Evolutionary conservation across 2,888 invertebrate species (phyloP), one percentile per base, ranked within the genome.

Genomic region (Nymphalis polychloros): DNA sequence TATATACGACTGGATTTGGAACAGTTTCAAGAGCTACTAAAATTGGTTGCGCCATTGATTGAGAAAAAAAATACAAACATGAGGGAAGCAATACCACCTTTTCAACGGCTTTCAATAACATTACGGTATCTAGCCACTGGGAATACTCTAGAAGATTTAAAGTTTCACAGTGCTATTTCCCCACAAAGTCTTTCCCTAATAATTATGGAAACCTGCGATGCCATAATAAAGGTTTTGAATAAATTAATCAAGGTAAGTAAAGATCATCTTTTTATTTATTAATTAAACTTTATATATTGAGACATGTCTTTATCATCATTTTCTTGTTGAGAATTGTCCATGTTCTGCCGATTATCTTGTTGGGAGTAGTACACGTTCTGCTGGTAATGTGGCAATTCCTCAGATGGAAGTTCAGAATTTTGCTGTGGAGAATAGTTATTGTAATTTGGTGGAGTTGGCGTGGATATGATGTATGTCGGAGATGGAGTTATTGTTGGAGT

Each of bases 41-140:
- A 48, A 48, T 48, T 48, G 16, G 48, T 48, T n/a, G n/a, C 48
- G 48, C 48, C 48, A 16, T 48, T 48, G 48, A 48, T 48, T 62
- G 50, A 62, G 50, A 59, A 63, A 63, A 59, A 68, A 61, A 41
- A 65, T 62, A 70, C 72, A 68, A 70, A 66, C 59, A 68, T 70
- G 72, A 68, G 68, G 68, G 68, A 68, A 70, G 70, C 70, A 64
- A 72, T 68, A 71, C 67, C 67, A 70, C 53, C 70, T 69, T 67
- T 67, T 70, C 67, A 72, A 71, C 65, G 70, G 63, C 69, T 72
- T 67, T 71, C 69, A 67, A 67, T 69, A 69, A 72, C 69, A 67
- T 72, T 67, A 67, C 67, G 69, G 63, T 72, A 68, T 70, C 65
- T 73, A 73, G 73, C 73, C 8, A 71, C 71, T 68, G 71, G 68